These are phyloP conservation scores for Cisticola juncidis DNA, from an alignment of 2,113 vertebrate genomes.

Conservation along the genomic window DNA sequence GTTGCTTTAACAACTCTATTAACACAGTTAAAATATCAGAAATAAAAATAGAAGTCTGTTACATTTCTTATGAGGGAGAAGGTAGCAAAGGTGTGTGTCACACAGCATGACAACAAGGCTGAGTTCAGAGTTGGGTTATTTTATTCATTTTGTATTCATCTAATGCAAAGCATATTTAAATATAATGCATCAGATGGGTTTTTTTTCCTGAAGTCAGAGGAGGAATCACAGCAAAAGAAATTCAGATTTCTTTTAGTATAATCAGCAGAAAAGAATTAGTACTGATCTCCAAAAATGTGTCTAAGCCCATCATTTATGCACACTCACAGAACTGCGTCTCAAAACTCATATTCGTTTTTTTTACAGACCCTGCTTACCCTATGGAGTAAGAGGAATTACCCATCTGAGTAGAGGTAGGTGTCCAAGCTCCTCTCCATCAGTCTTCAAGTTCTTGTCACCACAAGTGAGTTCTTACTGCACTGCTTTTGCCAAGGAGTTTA, in stretches of 20 bases:
- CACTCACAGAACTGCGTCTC: not conserved
- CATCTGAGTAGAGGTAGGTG: not conserved
- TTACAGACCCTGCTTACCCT: not conserved
- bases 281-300: not conserved
- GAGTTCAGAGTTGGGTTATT: not conserved
- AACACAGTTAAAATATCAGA: not conserved
- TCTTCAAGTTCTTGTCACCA: not conserved
- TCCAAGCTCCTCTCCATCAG: rapidly evolving
- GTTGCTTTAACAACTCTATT: not conserved
- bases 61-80: not conserved
- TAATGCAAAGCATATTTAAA: not conserved
- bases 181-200: not conserved
- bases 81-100: not conserved
- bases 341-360: not conserved
- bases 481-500: not conserved
- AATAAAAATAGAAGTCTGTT: not conserved
- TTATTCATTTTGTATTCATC: not conserved
- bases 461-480: not conserved
- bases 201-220: not conserved
- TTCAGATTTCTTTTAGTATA: not conserved
- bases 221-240: not conserved
- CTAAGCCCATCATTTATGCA: not conserved
- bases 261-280: not conserved
- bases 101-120: not conserved
- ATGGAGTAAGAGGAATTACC: not conserved